phyloP scores from a whole-genome alignment of 2,113 vertebrate species.

The Campylomormyrus tamandua region DNA sequence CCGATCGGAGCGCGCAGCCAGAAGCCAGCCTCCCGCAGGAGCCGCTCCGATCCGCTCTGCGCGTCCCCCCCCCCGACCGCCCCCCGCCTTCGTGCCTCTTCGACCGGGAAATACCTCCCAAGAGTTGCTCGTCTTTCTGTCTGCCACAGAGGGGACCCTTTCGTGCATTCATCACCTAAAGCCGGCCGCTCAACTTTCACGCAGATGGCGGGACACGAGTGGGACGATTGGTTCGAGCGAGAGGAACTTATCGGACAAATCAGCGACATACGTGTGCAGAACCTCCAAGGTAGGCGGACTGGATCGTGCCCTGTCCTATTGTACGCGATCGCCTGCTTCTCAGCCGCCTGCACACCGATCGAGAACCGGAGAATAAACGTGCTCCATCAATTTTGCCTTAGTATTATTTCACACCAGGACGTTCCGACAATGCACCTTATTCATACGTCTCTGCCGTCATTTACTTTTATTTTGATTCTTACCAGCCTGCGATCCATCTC shows the following conservation, averaged over 20 bases:
- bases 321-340: neutral
- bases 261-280: slow-evolving; percentile 90
- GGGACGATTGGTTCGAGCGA: slow-evolving; percentile 86
- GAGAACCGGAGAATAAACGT: neutral
- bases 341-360: neutral
- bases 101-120: slow-evolving; percentile 13
- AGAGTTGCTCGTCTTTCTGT: neutral
- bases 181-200: slow-evolving; percentile 22
- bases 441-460: no score
- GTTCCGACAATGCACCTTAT: neutral
- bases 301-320: neutral
- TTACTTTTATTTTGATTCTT: neutral
- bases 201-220: slow-evolving; percentile 77
- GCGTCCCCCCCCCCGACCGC: neutral
- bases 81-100: neutral
- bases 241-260: slow-evolving; percentile 90
- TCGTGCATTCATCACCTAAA: slow-evolving; percentile 9
- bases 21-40: slow-evolving; percentile 22
- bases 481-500: neutral
- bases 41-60: slow-evolving; percentile 1
- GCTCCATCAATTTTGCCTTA: neutral
- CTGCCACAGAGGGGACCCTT: slow-evolving; percentile 4
- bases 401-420: neutral
- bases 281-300: slow-evolving; percentile 77
- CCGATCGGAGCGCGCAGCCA: slow-evolving; percentile 28